Conservation (phyloP, 2,888 invertebrate genomes). For the Agrilus mali region DNA sequence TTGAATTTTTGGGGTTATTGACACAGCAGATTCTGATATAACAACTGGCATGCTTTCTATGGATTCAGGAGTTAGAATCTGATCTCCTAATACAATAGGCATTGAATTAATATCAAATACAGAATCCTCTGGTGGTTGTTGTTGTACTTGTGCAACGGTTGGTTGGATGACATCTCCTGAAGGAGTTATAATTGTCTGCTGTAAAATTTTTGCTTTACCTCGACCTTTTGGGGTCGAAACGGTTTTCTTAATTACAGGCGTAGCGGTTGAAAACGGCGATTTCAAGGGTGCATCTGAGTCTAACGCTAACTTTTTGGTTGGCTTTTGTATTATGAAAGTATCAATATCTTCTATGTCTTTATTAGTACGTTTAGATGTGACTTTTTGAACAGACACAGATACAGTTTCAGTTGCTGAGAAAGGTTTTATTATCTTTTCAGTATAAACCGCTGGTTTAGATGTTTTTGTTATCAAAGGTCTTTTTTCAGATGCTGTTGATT, state of each 20-base stretch:
- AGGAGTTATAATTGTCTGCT: constrained; percentile 34
- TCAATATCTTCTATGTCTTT: constrained; percentile 32
- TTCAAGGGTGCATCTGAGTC: constrained; percentile 4
- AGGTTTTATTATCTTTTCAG: constrained; percentile 30
- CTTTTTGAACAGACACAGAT: constrained; percentile 23
- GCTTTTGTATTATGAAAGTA: constrained; percentile 30
- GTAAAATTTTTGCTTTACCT: constrained; percentile 30
- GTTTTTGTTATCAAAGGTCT: constrained; percentile 4
- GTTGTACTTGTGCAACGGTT: constrained; percentile 7
- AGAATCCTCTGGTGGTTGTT: constrained; percentile 32
- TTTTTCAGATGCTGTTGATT: constrained; percentile 9
- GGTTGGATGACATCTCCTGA: constrained; percentile 28
- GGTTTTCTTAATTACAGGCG: not conserved
- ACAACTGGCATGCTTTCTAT: constrained; percentile 58
- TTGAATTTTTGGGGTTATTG: constrained; percentile 12
- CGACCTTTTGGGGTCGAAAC: constrained; percentile 6
- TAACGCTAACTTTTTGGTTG: constrained; percentile 14
- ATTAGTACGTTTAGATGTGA: constrained; percentile 21
- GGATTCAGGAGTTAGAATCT: constrained; percentile 52
- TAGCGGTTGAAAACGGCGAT: not conserved
- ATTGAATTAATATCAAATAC: constrained; percentile 63
- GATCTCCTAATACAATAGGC: constrained; percentile 63
- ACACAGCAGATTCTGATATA: constrained; percentile 23
- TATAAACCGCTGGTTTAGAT: constrained; percentile 23
- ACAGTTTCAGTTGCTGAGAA: constrained; percentile 17